phyloP scores from a whole-genome alignment of 2,113 vertebrate species.

The Talpa occidentalis region DNA sequence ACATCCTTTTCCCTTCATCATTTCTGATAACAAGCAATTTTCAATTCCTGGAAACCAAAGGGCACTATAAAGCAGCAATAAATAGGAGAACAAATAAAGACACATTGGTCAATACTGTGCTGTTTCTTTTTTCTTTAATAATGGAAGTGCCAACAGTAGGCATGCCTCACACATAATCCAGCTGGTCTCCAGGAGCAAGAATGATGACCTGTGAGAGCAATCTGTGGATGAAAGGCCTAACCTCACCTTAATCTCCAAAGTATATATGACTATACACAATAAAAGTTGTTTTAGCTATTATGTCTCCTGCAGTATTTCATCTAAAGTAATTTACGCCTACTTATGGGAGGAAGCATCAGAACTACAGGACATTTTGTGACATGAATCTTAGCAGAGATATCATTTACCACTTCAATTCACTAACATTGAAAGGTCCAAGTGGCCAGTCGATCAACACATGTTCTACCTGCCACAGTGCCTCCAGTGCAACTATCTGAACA shows the following conservation, averaged over 20 bases:
- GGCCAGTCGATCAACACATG: neutral
- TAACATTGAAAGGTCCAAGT: neutral
- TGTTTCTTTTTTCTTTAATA: slow-evolving; percentile 74
- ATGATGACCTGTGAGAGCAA: slow-evolving; percentile 32
- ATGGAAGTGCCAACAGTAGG: neutral
- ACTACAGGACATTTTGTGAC: neutral
- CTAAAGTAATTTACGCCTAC: neutral
- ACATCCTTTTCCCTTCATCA: slow-evolving; percentile 77
- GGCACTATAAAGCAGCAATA: slow-evolving; percentile 59
- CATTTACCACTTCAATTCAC: neutral
- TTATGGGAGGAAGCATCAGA: neutral
- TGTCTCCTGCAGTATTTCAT: neutral
- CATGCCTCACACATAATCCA: neutral
- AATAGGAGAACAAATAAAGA: slow-evolving; percentile 71
- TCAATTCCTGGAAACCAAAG: slow-evolving; percentile 78
- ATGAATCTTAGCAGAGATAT: neutral
- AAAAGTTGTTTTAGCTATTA: neutral
- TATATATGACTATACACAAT: neutral
- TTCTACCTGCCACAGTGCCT: neutral
- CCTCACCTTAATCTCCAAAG: neutral
- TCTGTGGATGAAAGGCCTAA: slow-evolving; percentile 8
- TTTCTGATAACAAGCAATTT: slow-evolving; percentile 76
- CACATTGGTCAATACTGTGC: neutral
- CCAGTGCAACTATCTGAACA: neutral
- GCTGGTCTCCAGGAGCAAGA: slow-evolving; percentile 67